phyloP scores from a whole-genome alignment of 2,797 vertebrate species.

The Heterohyrax brucei region DNA sequence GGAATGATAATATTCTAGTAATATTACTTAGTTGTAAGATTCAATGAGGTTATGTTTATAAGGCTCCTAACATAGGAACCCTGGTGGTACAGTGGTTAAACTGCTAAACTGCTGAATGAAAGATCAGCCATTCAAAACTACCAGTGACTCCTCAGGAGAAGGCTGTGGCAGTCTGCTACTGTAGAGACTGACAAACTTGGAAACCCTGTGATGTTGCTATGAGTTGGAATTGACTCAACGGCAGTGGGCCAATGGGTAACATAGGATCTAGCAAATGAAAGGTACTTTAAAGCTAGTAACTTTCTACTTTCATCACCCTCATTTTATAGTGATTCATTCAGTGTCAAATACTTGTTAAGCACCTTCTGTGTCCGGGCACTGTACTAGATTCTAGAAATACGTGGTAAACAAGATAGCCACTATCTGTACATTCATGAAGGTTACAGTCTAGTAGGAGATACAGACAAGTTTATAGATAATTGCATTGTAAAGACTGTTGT shows the following conservation, averaged over 20 bases:
- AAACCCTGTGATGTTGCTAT: no score
- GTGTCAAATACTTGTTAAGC: conserved; percentile 54
- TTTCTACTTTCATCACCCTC: conserved; percentile 36
- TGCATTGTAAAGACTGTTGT: conserved; percentile 34
- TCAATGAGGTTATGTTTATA: conserved; percentile 59
- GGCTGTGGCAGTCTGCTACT: no score
- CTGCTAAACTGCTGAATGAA: no score
- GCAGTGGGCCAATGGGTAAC: no score
- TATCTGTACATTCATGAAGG: conserved; percentile 3
- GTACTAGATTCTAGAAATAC: conserved; percentile 28
- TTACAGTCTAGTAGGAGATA: conserved; percentile 58
- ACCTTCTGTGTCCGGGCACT: conserved; percentile 60
- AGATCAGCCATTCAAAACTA: no score
- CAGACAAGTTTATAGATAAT: conserved; percentile 47
- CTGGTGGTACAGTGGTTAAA: no score
- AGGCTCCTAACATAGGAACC: conserved; percentile 1
- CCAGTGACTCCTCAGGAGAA: no score
- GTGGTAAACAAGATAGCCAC: conserved; percentile 37
- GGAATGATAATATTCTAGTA: conserved; percentile 43
- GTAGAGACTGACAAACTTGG: no score
- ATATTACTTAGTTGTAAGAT: conserved; percentile 54
- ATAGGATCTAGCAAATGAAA: conserved; percentile 15
- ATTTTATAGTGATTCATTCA: conserved; percentile 68
- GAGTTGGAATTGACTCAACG: no score
- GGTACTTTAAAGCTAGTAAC: conserved; percentile 40